A percentile compares a stretch with the other conserved stretches of the same genome.
Evolutionary conservation across 2,888 invertebrate genomes (phyloP).

Genomic region (Platycnemis pennipes): DNA sequence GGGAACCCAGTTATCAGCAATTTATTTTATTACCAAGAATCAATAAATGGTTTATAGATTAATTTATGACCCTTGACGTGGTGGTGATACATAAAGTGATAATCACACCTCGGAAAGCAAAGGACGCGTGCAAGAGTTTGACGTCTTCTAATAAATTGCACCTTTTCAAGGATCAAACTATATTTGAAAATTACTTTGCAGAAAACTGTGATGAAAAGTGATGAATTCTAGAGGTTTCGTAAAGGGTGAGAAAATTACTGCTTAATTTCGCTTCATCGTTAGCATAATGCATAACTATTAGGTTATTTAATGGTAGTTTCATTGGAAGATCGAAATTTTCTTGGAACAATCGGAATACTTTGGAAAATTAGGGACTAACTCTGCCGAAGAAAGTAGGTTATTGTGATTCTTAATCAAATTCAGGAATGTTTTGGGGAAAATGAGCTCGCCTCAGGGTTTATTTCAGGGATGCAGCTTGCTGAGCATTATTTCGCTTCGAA

Average conservation of each 20-base stretch:
- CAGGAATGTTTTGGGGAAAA: background rate
- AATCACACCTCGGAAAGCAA: background rate
- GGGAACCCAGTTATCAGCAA: background rate
- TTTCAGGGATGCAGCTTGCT: too few species aligned
- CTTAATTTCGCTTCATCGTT: background rate
- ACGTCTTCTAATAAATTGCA: background rate
- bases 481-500: too few species aligned
- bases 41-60: background rate
- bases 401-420: background rate
- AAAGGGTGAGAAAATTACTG: background rate
- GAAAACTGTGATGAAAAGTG: background rate
- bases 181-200: background rate
- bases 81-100: constrained; percentile 4
- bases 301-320: background rate
- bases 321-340: background rate
- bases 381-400: background rate
- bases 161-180: background rate
- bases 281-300: background rate
- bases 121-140: background rate
- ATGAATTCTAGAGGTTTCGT: background rate
- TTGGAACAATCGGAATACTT: background rate
- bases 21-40: background rate
- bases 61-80: background rate
- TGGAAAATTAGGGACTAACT: background rate
- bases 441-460: too few species aligned